Percentiles rank a stretch among this genome's conserved stretches.
These are phyloP conservation scores for Enteromius unitaeniatus DNA, from an alignment of 2,797 vertebrate genomes.

Conservation along the genomic window DNA sequence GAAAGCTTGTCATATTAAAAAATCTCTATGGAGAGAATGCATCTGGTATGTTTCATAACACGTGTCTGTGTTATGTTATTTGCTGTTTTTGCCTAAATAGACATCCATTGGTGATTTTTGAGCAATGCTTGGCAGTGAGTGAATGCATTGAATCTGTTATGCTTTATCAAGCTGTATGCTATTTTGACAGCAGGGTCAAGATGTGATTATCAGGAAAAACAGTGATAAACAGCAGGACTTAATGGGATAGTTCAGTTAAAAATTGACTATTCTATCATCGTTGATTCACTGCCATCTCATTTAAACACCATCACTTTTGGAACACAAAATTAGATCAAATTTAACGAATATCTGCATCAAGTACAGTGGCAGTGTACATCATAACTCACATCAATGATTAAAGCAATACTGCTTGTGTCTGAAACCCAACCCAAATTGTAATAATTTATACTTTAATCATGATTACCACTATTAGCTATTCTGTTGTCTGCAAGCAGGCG, in stretches of 20 bases:
- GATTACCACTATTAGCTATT: background rate
- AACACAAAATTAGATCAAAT: background rate
- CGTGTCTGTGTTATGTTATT: conserved; percentile 43
- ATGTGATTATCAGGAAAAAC: background rate
- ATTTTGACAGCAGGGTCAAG: background rate
- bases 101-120: conserved; percentile 12
- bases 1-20: conserved; percentile 22
- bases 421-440: background rate
- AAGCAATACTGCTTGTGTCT: background rate
- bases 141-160: conserved; percentile 11
- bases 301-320: background rate
- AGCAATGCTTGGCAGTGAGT: conserved; percentile 14
- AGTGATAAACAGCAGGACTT: background rate
- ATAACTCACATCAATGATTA: background rate
- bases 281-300: background rate
- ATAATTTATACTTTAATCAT: background rate
- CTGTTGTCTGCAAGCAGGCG: background rate
- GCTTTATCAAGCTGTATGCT: conserved; percentile 5
- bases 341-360: background rate
- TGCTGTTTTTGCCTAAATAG: conserved; percentile 24
- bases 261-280: background rate
- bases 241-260: background rate
- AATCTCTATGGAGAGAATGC: conserved; percentile 10
- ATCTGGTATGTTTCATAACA: conserved; percentile 38
- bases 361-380: background rate